Conservation (phyloP, 2,888 invertebrate species). For the Dolichopus griseipennis region DNA sequence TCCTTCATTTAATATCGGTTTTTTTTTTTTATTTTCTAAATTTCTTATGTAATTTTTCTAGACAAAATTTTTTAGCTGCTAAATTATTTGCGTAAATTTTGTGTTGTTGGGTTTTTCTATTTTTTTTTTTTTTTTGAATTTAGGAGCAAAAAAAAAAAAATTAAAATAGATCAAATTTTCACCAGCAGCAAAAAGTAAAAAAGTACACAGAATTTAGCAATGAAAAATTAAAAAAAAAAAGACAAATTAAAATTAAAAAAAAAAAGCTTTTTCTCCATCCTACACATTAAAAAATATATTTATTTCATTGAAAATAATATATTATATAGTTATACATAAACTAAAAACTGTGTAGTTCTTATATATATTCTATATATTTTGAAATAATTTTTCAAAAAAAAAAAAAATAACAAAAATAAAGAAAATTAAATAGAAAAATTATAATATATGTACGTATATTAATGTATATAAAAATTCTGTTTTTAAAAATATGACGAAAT, state of each 20-base stretch:
- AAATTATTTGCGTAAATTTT: neutral
- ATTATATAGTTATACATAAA: neutral
- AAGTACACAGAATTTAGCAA: conserved; percentile 1
- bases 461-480: neutral
- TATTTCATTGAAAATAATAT: neutral
- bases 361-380: neutral
- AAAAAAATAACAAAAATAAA: neutral
- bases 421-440: too few species aligned
- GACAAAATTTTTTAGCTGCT: neutral
- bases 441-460: too few species aligned
- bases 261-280: conserved; percentile 3
- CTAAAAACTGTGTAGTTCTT: too few species aligned
- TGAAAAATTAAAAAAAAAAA: neutral
- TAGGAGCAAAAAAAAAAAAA: neutral
- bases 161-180: conserved; percentile 2
- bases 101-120: neutral
- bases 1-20: too few species aligned
- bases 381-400: neutral
- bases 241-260: too few species aligned
- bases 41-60: neutral
- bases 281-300: neutral
- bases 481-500: neutral
- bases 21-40: neutral
- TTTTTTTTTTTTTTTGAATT: too few species aligned
- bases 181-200: neutral